Conservation (phyloP, 2,797 vertebrate genomes). For the Malurus leucopterus region DNA sequence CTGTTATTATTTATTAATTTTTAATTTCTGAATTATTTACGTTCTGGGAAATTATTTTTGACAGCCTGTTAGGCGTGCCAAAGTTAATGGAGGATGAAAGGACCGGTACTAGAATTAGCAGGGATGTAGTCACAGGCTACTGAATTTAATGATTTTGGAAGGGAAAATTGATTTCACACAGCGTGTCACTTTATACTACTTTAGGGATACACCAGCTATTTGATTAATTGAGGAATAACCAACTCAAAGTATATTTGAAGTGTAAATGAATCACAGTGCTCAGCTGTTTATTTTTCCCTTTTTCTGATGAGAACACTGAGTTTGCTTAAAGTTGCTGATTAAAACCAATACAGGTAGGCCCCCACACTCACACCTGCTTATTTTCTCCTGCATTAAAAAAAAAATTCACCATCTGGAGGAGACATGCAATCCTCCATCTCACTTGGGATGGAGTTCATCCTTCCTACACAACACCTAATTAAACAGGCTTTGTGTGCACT, state of each 20-base stretch:
- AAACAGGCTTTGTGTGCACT: background rate
- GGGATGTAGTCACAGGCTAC: conserved; percentile 74
- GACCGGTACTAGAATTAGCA: conserved; percentile 75
- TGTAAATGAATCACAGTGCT: conserved; percentile 79
- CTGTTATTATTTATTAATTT: conserved; percentile 99
- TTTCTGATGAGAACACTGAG: conserved; percentile 63
- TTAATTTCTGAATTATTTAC: conserved; percentile 98
- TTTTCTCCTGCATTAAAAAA: background rate
- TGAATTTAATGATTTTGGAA: conserved; percentile 84
- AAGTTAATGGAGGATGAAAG: conserved; percentile 87
- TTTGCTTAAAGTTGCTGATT: conserved; percentile 73
- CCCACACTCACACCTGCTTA: conserved; percentile 56
- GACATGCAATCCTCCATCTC: background rate
- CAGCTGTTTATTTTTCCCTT: conserved; percentile 76
- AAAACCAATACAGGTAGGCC: conserved; percentile 59
- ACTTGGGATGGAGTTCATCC: background rate
- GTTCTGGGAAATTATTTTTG: conserved; percentile 81
- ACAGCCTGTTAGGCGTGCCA: conserved; percentile 81
- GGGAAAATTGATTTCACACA: conserved; percentile 84
- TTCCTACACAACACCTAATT: background rate
- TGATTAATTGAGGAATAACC: conserved; percentile 83
- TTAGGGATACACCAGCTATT: conserved; percentile 82
- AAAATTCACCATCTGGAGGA: conserved; percentile 5
- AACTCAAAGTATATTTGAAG: conserved; percentile 82
- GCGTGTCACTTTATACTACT: conserved; percentile 82